Evolutionary conservation across 2,888 invertebrate species (phyloP).

Genomic region (Lepidocyrtinus sp.): DNA sequence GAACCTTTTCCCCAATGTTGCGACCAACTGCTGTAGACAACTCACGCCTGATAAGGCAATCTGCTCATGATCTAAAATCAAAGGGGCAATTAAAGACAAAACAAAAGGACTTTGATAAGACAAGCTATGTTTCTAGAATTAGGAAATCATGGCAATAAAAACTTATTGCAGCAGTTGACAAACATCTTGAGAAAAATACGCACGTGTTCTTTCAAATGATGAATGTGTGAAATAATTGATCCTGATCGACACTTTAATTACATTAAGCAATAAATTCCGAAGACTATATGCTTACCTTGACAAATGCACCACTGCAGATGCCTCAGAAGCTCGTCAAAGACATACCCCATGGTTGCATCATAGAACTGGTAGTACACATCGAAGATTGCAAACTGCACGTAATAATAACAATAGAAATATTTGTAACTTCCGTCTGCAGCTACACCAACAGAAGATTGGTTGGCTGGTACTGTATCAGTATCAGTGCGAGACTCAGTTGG

Average conservation of each 20-base stretch:
- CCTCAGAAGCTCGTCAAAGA: conserved; percentile 53
- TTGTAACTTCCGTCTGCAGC: conserved; percentile 63
- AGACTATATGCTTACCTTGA: conserved; percentile 56
- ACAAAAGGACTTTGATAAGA: too few relatives aligned
- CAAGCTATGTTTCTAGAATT: conserved; percentile 23
- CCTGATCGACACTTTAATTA: too few relatives aligned
- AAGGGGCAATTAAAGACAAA: too few relatives aligned
- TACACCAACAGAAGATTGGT: too few relatives aligned
- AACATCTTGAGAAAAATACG: too few relatives aligned
- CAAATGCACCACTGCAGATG: conserved; percentile 63
- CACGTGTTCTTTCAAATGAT: too few relatives aligned
- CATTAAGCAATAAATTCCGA: too few relatives aligned
- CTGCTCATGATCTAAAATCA: conserved; percentile 60
- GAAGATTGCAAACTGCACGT: conserved; percentile 67
- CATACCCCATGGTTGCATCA: conserved; percentile 44
- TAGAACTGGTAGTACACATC: conserved; percentile 60
- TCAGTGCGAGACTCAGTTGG: too few relatives aligned
- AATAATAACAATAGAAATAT: conserved; percentile 66
- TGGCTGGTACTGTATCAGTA: too few relatives aligned
- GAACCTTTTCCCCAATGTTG: conserved; percentile 42
- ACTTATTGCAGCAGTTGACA: too few relatives aligned
- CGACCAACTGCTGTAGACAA: conserved; percentile 58
- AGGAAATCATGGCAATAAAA: conserved; percentile 1
- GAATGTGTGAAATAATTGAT: conserved; percentile 29
- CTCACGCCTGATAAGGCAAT: conserved; percentile 62